Evolutionary conservation across 2,797 vertebrate genomes (phyloP), one percentile per base, ranked within the genome.

Genomic region (Sciurus carolinensis): DNA sequence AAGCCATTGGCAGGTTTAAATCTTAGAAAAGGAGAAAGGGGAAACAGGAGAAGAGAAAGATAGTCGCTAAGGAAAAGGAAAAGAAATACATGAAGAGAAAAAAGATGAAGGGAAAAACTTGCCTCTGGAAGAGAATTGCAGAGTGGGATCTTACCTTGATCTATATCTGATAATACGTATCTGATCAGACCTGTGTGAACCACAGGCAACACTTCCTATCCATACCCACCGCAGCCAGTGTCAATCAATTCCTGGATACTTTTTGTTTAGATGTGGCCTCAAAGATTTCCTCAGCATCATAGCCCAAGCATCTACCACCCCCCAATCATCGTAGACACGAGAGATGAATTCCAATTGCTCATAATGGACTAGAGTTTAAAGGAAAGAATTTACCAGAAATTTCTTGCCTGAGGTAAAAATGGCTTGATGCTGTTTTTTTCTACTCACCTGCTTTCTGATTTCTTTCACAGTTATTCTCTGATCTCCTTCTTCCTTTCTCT

Each of bases 301-400:
- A 5, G 50, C 52, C 42, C 44, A 85, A n/a, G 8, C 22, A 75
- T 59, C 42, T 28, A 33, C 47, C 30, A 62, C 15, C 30, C 17
- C 94, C 30, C 5, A 20, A 50, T 50, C 72, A 71, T 18, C 26
- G 54, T 9, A 47, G 54, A 72, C 11, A 4, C 1, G 36, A 85
- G 47, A 79, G 33, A 52, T 82, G 36, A 30, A 39, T 87, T 44
- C 26, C 50, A 42, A 59, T 72, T 81, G 64, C 47, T 90, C n/a
- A 87, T 86, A 39, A 36, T 12, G 2, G 50, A 64, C 62, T 26
- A 50, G 47, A 72, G 50, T 17, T 47, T 6, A 72, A 77, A 82
- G 50, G 42, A 50, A 90, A 97, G 42, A 18, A 64, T 72, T 89
- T 69, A 67, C 39, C 13, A 91, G 73, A 12, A 77, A 76, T 79